Evolutionary conservation across 2,888 invertebrate genomes (phyloP).

Genomic region (Drosophila longiperda): DNA sequence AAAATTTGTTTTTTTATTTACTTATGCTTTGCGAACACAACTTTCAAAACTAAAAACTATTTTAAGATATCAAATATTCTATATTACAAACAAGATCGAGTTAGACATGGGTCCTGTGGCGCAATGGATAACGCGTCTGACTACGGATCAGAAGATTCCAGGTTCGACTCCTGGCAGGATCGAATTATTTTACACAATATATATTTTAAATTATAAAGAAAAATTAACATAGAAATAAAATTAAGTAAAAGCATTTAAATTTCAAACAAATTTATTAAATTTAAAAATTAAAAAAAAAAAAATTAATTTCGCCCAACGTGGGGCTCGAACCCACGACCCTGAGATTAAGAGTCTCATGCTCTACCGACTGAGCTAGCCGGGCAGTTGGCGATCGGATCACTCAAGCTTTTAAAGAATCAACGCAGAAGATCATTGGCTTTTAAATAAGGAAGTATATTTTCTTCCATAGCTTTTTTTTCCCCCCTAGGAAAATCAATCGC

Average conservation of each 20-base stretch:
- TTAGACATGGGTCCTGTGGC: conserved; percentile 83
- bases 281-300: conserved; percentile 16
- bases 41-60: not conserved
- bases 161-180: conserved; percentile 86
- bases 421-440: not conserved
- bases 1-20: not conserved
- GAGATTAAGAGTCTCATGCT: conserved; percentile 80
- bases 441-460: not conserved
- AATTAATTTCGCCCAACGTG: conserved; percentile 69
- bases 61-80: not conserved
- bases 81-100: accelerated
- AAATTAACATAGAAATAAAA: not conserved
- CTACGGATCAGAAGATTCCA: conserved; percentile 86
- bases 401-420: conserved; percentile 1
- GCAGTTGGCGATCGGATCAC: not conserved
- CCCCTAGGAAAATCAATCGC: not conserved
- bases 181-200: conserved; percentile 48
- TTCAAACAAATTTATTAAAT: not conserved
- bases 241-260: not conserved
- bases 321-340: conserved; percentile 81
- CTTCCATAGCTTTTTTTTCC: not conserved
- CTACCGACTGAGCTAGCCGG: conserved; percentile 81
- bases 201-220: not conserved
- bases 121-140: conserved; percentile 86
- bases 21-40: not conserved